These are phyloP conservation scores for Papilio polyxenes DNA, from an alignment of 1,140 invertebrate genomes.

Conservation along the genomic window DNA sequence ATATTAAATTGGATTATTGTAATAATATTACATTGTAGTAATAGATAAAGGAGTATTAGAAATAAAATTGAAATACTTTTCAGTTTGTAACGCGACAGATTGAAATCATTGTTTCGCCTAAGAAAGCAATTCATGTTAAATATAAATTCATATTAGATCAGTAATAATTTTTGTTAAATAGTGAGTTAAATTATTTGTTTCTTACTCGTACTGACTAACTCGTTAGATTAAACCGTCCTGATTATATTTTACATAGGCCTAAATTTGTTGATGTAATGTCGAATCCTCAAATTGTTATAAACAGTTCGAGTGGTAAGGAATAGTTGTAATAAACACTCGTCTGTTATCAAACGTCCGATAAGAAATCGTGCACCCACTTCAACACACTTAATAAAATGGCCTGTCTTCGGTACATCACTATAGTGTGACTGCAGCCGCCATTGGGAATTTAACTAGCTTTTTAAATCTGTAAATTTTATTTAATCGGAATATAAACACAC, in stretches of 20 bases:
- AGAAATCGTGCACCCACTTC: slow-evolving; percentile 55
- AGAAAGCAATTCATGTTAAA: no score
- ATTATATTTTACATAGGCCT: slow-evolving; percentile 28
- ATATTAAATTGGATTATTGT: slow-evolving; percentile 8
- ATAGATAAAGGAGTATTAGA: no score
- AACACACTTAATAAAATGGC: slow-evolving; percentile 61
- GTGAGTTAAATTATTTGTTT: no score
- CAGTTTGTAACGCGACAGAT: not conserved
- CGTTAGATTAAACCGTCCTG: not conserved
- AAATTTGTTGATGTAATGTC: slow-evolving; percentile 17
- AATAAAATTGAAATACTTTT: not conserved
- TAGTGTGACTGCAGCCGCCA: slow-evolving; percentile 48
- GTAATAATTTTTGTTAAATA: no score
- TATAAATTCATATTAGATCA: no score
- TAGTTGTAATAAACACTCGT: slow-evolving; percentile 60
- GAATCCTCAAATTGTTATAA: slow-evolving; percentile 37
- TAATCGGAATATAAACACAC: not conserved
- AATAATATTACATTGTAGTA: slow-evolving; percentile 4
- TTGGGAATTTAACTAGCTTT: slow-evolving; percentile 32
- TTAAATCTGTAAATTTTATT: not conserved
- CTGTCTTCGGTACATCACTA: slow-evolving; percentile 49
- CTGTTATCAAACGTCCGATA: slow-evolving; percentile 68
- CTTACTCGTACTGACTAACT: no score
- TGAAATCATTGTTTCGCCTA: no score
- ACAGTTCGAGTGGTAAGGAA: slow-evolving; percentile 50